Conservation (phyloP, 2,888 invertebrate species). For the Hirtodrosophila confusa region DNA sequence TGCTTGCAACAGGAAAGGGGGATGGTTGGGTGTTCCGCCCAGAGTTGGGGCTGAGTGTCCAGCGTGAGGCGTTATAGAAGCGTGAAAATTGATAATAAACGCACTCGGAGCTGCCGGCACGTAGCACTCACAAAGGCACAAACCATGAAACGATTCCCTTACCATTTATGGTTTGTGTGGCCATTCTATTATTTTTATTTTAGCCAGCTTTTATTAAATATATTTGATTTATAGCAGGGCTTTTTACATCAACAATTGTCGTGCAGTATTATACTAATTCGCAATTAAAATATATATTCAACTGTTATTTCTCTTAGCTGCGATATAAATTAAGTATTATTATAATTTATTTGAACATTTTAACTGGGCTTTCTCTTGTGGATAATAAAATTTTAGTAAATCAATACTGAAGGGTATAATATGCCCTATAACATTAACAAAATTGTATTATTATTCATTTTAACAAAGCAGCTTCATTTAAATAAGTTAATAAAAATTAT, state of each 20-base stretch:
- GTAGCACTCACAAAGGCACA: constrained; percentile 40
- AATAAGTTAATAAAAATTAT: too few species aligned
- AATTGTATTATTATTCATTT: too few species aligned
- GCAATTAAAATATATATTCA: constrained; percentile 9
- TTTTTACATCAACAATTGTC: constrained; percentile 6
- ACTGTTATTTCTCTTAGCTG: too few species aligned
- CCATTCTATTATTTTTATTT: constrained; percentile 25
- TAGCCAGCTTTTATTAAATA: constrained; percentile 43
- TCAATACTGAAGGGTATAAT: too few species aligned
- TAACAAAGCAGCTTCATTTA: too few species aligned
- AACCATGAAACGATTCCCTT: constrained; percentile 39
- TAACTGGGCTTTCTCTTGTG: too few species aligned
- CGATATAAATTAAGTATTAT: too few species aligned
- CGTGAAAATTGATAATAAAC: constrained; percentile 69
- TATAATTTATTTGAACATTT: too few species aligned
- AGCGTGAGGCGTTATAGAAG: constrained; percentile 21
- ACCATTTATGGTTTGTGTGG: constrained; percentile 26
- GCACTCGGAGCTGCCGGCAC: constrained; percentile 48
- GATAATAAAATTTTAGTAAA: too few species aligned
- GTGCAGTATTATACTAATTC: constrained; percentile 10
- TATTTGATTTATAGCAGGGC: constrained; percentile 55
- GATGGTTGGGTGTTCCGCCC: too few species aligned
- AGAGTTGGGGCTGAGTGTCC: not conserved
- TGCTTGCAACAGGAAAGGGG: constrained; percentile 32
- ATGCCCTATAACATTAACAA: too few species aligned